phyloP scores from a whole-genome alignment of 2,797 vertebrate species.

The Coluber constrictor region DNA sequence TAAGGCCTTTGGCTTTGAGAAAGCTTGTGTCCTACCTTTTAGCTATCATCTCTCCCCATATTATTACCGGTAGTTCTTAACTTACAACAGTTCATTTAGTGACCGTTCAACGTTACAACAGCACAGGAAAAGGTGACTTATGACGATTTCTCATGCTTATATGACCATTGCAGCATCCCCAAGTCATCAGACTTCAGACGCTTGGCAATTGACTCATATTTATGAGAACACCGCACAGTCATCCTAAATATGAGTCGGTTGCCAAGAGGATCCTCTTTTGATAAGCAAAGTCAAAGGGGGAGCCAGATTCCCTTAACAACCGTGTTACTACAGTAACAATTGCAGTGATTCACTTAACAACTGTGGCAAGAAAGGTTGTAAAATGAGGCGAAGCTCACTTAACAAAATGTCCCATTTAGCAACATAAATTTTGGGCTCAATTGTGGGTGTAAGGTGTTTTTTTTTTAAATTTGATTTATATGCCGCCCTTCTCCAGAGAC shows the following conservation, averaged over 20 bases:
- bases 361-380: not conserved
- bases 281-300: not conserved
- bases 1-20: not conserved
- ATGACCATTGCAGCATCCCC: not conserved
- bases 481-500: too few relatives aligned
- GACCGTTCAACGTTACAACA: not conserved
- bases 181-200: not conserved
- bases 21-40: not conserved
- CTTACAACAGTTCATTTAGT: not conserved
- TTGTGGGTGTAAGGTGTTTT: not conserved
- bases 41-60: not conserved
- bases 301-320: not conserved
- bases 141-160: not conserved
- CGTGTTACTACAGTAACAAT: not conserved
- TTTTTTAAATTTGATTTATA: too few relatives aligned
- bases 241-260: too few relatives aligned
- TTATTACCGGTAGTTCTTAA: not conserved
- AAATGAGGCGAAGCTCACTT: not conserved
- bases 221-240: too few relatives aligned
- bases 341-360: not conserved
- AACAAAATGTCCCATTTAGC: not conserved
- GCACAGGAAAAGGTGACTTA: not conserved
- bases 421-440: not conserved
- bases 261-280: not conserved
- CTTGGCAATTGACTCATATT: not conserved